Evolutionary conservation across 2,797 vertebrate genomes (phyloP), one percentile per base, ranked within the genome.

Genomic region (Amblyraja radiata): DNA sequence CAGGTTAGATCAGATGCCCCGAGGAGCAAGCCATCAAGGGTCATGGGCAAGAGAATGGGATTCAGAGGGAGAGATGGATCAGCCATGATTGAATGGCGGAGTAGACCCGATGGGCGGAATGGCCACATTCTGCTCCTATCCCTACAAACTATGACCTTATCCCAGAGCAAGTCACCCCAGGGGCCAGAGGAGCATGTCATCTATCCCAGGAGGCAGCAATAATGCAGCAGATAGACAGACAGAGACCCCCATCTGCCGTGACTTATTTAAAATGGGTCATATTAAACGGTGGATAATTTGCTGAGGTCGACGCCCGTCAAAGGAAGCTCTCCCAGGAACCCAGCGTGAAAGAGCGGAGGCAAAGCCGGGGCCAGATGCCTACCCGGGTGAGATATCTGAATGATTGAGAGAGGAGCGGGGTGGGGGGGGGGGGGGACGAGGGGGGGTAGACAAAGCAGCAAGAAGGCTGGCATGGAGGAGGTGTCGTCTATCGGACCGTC

Each of bases 401-500:
- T 94, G 95, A 96, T 95, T 96, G 97, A 96, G 95, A 96, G 95
- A 96, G 95, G 95, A 96, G 96, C 95, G 96, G 96, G 95, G 94
- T 21, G 46, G 23, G 13, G 68, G 28, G 1, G 36, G 95, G 96
- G 95, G 95, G 96, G 96, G 23, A 13, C 68, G 28, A 6, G 36
- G 95, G 96, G 94, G 95, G 96, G 95, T 36, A 61, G 21, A 65
- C 36, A 92, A 86, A 86, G 83, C 71, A 76, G 71, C 21, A 16
- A 65, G 93, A 83, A 58, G 94, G 94, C 94, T 78, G 95, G 95
- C 95, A 95, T 93, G 94, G 95, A 95, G 94, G 94, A 93, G 94
- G 94, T 93, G 94, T 93, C 5, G 0, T 95, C 97, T 99, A 99
- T 98, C 99, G 99, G 96, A 99, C 98, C 94, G 98, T 99, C 97